Evolutionary conservation across 2,888 invertebrate genomes (phyloP).

Genomic region (Rhorus exstirpatorius): DNA sequence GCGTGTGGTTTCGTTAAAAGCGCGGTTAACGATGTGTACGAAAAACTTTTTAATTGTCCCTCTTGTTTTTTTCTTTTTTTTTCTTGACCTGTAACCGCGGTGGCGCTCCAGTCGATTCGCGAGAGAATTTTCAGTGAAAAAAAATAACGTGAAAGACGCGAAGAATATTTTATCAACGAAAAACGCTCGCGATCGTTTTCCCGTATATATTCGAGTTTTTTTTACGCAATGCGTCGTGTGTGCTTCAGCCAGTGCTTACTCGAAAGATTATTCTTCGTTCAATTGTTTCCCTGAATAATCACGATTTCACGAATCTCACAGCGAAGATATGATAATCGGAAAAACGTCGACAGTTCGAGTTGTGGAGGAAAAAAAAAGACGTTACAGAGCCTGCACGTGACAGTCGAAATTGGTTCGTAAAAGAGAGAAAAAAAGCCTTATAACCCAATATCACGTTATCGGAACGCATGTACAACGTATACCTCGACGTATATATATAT

Average conservation of each 20-base stretch:
- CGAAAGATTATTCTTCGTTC: constrained; percentile 22
- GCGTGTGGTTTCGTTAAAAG: constrained; percentile 25
- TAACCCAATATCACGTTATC: constrained; percentile 68
- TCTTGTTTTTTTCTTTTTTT: neutral
- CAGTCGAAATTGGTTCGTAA: constrained; percentile 49
- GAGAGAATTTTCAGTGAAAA: neutral
- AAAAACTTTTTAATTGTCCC: neutral
- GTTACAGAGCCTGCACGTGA: constrained; percentile 31
- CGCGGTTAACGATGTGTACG: neutral
- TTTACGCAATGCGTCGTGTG: neutral
- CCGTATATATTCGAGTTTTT: constrained; percentile 21
- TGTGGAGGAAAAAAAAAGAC: constrained; percentile 15
- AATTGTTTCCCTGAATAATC: neutral
- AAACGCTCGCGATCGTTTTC: neutral
- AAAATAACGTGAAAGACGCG: neutral
- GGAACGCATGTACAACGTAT: constrained; percentile 69
- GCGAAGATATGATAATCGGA: constrained; percentile 18
- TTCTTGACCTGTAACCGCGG: no score
- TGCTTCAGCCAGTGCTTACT: constrained; percentile 53
- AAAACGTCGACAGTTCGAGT: constrained; percentile 2
- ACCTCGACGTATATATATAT: constrained; percentile 65
- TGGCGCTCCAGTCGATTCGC: constrained; percentile 3
- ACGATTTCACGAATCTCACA: no score
- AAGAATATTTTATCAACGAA: neutral
- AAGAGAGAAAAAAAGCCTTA: constrained; percentile 57